Evolutionary conservation across 2,888 invertebrate species (phyloP), one percentile per base, ranked within the genome.

Genomic region (Lumbricus terrestris): DNA sequence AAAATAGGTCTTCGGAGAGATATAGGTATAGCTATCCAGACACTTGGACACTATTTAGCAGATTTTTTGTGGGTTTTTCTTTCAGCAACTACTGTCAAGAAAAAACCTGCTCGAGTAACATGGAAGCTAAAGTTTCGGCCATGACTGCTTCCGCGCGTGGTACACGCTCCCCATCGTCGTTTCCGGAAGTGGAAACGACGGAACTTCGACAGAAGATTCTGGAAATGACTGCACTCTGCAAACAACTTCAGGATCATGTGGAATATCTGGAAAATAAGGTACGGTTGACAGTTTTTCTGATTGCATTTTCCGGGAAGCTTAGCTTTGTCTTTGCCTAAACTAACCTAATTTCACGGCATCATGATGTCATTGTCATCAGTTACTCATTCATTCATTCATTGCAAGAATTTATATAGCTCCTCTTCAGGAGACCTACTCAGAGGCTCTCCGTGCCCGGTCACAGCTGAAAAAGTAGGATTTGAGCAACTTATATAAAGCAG

Each of bases 191-290:
- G 3, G 85, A 85, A 37, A 85, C 23, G 6, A 5, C 85, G 20
- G 85, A 85, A 13, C 85, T 85, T 18, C 34, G 37, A 85, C 85
- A 34, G 85, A 85, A 85, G 37, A 34, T 85, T 20, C 20, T 34
- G 16, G 85, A 85, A 23, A 85, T 85, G 85, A 35, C 85, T 85
- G 23, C 20, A 8, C 85, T 85, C 5, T 85, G 85, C 35, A 35
- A 35, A 85, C 85, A 85, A 18, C 85, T 85, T 16, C 85, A 85
- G 15, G 85, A 85, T 35, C 34, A 85, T 18, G 34, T 85, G 0
- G 85, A 85, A 85, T 35, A 35, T 18, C 18, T 85, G 5, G 85
- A 85, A 85, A 85, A 85, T 35, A 85, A 85, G 85, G 85, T 85
- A 69, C 1, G 5, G 0, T 69, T n/a, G 11, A 29, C n/a, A 29